Evolutionary conservation across 37 sponge, comb jelly and placozoan species (phyloP).

Genomic region (Beroe forskalii): DNA sequence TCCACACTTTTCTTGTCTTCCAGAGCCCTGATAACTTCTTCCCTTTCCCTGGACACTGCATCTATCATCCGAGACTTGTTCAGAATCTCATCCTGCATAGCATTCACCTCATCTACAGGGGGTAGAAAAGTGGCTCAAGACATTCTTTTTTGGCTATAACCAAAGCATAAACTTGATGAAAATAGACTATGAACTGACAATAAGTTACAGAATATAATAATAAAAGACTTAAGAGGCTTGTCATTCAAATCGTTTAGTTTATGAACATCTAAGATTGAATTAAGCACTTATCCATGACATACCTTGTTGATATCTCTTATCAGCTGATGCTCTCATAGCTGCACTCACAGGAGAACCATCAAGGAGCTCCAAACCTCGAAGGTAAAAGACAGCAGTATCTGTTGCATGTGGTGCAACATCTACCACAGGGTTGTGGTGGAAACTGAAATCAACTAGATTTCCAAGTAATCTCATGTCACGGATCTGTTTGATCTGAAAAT

Average conservation of each 20-base stretch:
- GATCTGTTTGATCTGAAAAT: constrained; percentile 40
- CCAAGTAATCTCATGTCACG: constrained; percentile 29
- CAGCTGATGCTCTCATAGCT: constrained; percentile 10
- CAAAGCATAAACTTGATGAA: too few relatives aligned
- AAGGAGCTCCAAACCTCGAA: constrained; percentile 10
- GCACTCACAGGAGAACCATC: not conserved
- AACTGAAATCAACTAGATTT: constrained; percentile 20
- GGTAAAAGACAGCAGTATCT: constrained; percentile 56
- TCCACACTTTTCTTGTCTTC: constrained; percentile 39
- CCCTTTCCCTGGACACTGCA: constrained; percentile 17
- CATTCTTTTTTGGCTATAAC: too few relatives aligned
- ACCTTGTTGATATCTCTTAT: constrained; percentile 63
- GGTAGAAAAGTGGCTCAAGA: too few relatives aligned
- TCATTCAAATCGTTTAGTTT: too few relatives aligned
- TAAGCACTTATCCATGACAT: not conserved
- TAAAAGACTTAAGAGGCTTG: too few relatives aligned
- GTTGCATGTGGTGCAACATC: not conserved
- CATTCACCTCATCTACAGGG: constrained; percentile 46
- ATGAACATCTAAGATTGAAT: too few relatives aligned
- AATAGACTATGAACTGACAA: too few relatives aligned
- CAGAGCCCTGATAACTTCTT: constrained; percentile 47
- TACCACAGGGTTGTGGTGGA: constrained; percentile 27
- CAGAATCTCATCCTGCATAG: constrained; percentile 43
- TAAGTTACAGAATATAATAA: too few relatives aligned
- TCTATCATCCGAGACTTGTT: constrained; percentile 38